Conservation (phyloP, 2,113 vertebrate genomes). For the Procavia capensis region DNA sequence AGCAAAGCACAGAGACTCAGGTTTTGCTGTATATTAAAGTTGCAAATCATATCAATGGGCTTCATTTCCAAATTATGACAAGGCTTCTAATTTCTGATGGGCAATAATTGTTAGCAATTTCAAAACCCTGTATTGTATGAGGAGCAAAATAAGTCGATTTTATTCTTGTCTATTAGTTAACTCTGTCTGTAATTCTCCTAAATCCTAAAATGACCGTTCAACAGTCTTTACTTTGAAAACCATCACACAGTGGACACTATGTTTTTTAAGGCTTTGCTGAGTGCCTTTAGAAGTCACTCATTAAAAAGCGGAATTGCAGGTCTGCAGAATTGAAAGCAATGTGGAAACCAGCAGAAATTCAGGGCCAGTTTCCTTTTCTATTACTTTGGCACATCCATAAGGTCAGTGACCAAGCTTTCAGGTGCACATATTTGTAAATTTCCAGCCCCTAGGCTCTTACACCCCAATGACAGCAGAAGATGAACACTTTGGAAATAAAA, state of each 20-base stretch:
- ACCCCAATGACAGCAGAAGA: neutral
- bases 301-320: neutral
- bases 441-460: neutral
- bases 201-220: slow-evolving; percentile 41
- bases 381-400: neutral
- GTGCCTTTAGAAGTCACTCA: neutral
- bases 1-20: slow-evolving; percentile 26
- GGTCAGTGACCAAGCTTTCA: neutral
- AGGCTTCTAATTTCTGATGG: slow-evolving; percentile 18
- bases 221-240: neutral
- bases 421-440: slow-evolving; percentile 25
- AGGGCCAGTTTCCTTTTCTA: neutral
- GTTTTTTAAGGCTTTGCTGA: neutral
- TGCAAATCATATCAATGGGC: neutral
- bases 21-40: slow-evolving; percentile 43
- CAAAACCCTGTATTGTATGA: slow-evolving; percentile 7
- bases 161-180: neutral
- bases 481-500: slow-evolving; percentile 8
- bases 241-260: neutral
- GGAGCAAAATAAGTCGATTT: neutral
- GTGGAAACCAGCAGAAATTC: neutral
- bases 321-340: neutral
- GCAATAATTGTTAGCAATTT: slow-evolving; percentile 24
- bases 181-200: neutral
- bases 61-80: slow-evolving; percentile 62